phyloP scores from a whole-genome alignment of 2,113 vertebrate genomes.

The Petaurus breviceps region DNA sequence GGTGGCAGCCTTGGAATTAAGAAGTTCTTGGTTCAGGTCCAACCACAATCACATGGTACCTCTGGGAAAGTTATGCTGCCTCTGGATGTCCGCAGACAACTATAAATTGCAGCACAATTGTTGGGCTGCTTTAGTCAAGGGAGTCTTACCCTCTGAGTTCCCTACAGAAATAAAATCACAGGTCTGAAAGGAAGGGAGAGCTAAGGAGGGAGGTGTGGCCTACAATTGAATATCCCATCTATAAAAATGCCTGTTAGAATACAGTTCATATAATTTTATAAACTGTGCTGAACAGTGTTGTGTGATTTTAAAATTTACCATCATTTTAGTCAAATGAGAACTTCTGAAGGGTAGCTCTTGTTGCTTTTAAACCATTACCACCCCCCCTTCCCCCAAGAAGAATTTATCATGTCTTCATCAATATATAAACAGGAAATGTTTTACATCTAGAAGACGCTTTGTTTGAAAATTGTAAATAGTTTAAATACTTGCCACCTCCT shows the following conservation, averaged over 20 bases:
- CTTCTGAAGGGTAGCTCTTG: conserved; percentile 47
- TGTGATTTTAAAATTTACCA: neutral
- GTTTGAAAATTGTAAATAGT: conserved; percentile 36
- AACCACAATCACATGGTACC: neutral
- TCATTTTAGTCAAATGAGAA: conserved; percentile 18
- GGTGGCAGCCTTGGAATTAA: neutral
- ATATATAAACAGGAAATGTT: conserved; percentile 68
- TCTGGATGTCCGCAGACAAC: neutral
- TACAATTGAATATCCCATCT: neutral
- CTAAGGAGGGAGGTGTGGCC: neutral
- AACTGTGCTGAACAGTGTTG: neutral
- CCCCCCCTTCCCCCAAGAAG: no score
- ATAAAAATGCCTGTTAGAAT: neutral
- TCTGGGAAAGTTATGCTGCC: neutral
- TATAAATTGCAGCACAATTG: neutral
- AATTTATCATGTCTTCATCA: neutral
- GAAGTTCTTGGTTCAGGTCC: neutral
- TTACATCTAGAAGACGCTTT: conserved; percentile 32
- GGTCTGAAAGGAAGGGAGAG: neutral
- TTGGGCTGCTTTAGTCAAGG: neutral
- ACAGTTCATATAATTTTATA: neutral
- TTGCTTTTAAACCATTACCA: neutral
- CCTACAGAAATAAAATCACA: neutral
- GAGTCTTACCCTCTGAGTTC: neutral
- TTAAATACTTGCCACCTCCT: neutral